phyloP scores from a whole-genome alignment of 2,797 vertebrate genomes.

The Chaetophractus vellerosus region DNA sequence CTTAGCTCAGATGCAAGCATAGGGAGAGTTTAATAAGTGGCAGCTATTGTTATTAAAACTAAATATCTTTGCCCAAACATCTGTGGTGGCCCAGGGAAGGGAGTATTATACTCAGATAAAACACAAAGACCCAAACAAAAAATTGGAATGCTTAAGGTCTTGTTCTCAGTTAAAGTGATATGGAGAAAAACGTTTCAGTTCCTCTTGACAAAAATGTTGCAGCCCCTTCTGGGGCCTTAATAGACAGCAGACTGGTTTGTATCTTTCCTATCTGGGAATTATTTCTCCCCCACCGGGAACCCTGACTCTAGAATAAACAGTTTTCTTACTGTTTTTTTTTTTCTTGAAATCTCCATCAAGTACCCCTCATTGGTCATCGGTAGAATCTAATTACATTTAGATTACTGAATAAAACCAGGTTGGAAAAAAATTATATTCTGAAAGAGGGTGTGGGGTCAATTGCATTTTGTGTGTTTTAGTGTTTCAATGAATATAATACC shows the following conservation, averaged over 20 bases:
- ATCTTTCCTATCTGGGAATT: neutral
- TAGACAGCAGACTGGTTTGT: neutral
- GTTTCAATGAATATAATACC: slow-evolving; percentile 38
- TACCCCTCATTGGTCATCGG: neutral
- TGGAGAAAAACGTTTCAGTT: neutral
- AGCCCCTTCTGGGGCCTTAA: neutral
- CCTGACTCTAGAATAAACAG: neutral
- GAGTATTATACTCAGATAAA: neutral
- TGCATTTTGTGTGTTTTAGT: neutral
- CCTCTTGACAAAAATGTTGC: neutral
- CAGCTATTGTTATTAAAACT: neutral
- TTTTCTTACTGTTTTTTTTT: neutral
- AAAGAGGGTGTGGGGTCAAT: neutral
- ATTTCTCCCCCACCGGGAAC: neutral
- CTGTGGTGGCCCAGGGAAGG: neutral
- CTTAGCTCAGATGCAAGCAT: slow-evolving; percentile 2
- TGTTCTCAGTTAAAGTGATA: neutral
- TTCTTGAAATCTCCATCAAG: slow-evolving; percentile 12
- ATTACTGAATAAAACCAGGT: slow-evolving; percentile 10
- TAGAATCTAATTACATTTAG: slow-evolving; percentile 43
- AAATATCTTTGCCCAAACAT: slow-evolving; percentile 3
- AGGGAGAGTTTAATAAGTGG: slow-evolving; percentile 5
- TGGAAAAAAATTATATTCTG: slow-evolving; percentile 23
- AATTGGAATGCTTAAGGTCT: neutral
- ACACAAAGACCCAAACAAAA: slow-evolving; percentile 18